These are phyloP conservation scores for Orthosia cruda DNA, from an alignment of 2,888 invertebrate genomes.

Conservation along the genomic window DNA sequence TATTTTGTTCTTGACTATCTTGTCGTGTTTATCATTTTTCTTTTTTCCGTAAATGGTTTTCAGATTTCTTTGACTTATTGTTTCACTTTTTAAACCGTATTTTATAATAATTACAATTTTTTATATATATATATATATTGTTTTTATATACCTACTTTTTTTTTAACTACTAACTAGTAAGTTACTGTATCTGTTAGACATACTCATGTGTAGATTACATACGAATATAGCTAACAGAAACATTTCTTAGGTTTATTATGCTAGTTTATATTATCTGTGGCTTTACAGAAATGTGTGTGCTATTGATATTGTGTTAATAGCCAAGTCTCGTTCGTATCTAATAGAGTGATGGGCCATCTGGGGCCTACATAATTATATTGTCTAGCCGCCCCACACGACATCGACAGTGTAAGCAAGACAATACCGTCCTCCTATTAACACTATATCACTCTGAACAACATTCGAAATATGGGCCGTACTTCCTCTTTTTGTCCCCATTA, in stretches of 20 bases:
- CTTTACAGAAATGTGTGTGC: slow-evolving; percentile 4
- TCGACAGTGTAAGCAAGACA: slow-evolving; percentile 35
- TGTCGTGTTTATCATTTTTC: slow-evolving; percentile 26
- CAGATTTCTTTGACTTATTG: neutral
- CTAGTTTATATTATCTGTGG: too few species aligned
- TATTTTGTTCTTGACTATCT: slow-evolving; percentile 42
- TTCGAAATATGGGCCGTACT: slow-evolving; percentile 48
- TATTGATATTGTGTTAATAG: slow-evolving; percentile 32
- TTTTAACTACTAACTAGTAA: neutral
- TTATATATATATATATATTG: too few species aligned
- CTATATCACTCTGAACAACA: slow-evolving; percentile 35
- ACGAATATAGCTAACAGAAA: neutral
- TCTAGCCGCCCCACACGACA: slow-evolving; percentile 32
- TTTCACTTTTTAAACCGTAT: neutral
- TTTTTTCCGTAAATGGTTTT: neutral
- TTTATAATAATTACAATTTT: neutral
- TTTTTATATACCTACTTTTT: too few species aligned
- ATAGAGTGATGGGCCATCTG: slow-evolving; percentile 63
- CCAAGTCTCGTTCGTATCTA: slow-evolving; percentile 41
- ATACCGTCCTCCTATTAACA: slow-evolving; percentile 34
- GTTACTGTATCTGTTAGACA: neutral
- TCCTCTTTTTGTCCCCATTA: slow-evolving; percentile 62
- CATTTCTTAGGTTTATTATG: too few species aligned
- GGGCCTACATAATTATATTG: slow-evolving; percentile 58
- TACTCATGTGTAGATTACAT: neutral